Base-by-base conservation (phyloP, 2,113 vertebrate genomes). In the Fukomys damarensis region DNA sequence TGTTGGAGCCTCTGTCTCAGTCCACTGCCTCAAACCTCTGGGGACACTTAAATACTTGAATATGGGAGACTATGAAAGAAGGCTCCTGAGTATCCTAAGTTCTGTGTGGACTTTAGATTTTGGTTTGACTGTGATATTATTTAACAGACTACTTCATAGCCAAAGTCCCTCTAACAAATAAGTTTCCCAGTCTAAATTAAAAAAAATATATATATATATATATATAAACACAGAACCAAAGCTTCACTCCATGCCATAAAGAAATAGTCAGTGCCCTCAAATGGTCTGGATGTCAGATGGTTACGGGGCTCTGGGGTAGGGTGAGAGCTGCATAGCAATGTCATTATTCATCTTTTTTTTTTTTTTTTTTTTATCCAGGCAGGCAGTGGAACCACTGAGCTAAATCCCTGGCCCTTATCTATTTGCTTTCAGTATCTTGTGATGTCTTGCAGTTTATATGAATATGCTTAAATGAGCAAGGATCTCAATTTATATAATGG, bases 121-220 rank as follows among this genome's bases (percentile, higher is more conserved):
- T 89, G 84, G 49, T 90, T 95, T 83, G 84, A 54, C 49, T 85
- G 26, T 43, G 76, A 43, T 49, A 86, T 74, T 80, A 94, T 95
- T 93, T 94, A 84, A 92, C 11, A 77, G 84, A 68, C 59, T 74
- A 28, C 35, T 80, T 90, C 11, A 54, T 61, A 93, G 63, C 70
- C 65, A 61, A 81, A 95, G 77, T 49, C n/a, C 19, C 17, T 61
- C 70, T 95, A 79, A 90, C 17, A 92, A 92, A 70, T 59, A 76
- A 83, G 7, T 95, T 89, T 52, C 30, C 13, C 14, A 74, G 46
- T 87, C 8, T 76, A 38, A 84, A 81, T 90, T 88, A 85, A 85
- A 90, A 82, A 70, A 41, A 86, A 19, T 58, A 56, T 19, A 19
- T 76, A 46, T 7, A 76, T 12, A 12, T 76, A 46, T 2, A 76